phyloP scores from a whole-genome alignment of 2,888 invertebrate species.

The Dusona sp. region DNA sequence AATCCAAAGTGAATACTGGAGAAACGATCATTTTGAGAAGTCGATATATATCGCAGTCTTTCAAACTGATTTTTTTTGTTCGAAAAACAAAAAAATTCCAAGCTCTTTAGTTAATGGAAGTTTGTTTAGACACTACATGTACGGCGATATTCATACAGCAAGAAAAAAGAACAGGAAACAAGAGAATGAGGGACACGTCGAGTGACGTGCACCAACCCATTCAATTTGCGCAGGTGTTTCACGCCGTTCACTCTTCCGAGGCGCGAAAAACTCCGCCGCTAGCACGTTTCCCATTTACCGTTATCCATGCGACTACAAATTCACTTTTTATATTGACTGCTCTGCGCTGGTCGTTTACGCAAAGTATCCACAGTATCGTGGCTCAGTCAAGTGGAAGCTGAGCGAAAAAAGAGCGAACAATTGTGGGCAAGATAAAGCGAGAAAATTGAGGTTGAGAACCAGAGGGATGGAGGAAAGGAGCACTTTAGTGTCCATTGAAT shows the following conservation, averaged over 20 bases:
- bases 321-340: slow-evolving; percentile 77
- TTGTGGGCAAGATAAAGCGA: neutral
- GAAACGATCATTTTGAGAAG: neutral
- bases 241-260: slow-evolving; percentile 73
- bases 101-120: slow-evolving; percentile 15
- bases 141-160: slow-evolving; percentile 18
- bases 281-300: slow-evolving; percentile 53
- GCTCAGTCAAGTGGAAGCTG: slow-evolving; percentile 19
- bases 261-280: slow-evolving; percentile 54
- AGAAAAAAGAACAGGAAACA: neutral
- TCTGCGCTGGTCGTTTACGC: slow-evolving; percentile 57
- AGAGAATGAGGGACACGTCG: slow-evolving; percentile 50
- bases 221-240: slow-evolving; percentile 70
- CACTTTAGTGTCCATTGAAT: neutral
- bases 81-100: neutral
- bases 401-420: slow-evolving; percentile 28
- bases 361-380: slow-evolving; percentile 37
- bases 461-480: neutral
- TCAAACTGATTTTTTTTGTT: neutral
- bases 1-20: neutral
- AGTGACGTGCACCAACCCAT: slow-evolving; percentile 68
- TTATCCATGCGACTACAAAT: slow-evolving; percentile 72
- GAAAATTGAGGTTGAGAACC: neutral
- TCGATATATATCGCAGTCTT: too few species aligned
- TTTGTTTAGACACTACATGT: slow-evolving; percentile 49